Evolutionary conservation across 2,113 vertebrate species (phyloP).

Genomic region (Collichthys lucidus): DNA sequence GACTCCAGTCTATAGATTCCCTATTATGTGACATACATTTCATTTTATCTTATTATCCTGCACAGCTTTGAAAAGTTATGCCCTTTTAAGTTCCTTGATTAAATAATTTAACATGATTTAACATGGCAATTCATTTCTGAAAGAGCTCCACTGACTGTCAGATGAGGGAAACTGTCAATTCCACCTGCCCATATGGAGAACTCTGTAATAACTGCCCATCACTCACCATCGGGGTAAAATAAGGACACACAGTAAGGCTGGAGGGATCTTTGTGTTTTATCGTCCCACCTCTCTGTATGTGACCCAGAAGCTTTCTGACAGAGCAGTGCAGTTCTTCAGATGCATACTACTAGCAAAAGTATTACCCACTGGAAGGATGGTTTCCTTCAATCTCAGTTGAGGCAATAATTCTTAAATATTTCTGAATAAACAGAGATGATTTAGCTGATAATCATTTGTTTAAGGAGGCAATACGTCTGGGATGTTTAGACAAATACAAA

Average conservation of each 20-base stretch:
- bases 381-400: neutral
- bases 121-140: slow-evolving; percentile 56
- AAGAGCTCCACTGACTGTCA: slow-evolving; percentile 31
- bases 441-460: neutral
- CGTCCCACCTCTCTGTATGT: slow-evolving; percentile 3
- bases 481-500: neutral
- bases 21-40: slow-evolving; percentile 52
- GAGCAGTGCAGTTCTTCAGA: neutral
- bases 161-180: slow-evolving; percentile 49
- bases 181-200: slow-evolving; percentile 41
- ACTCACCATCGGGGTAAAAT: slow-evolving; percentile 43
- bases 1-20: slow-evolving; percentile 25
- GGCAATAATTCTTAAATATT: neutral
- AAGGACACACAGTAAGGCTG: slow-evolving; percentile 28
- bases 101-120: slow-evolving; percentile 68
- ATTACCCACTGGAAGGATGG: neutral
- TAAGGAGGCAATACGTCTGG: neutral
- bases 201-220: slow-evolving; percentile 41
- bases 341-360: slow-evolving; percentile 7
- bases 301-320: slow-evolving; percentile 23
- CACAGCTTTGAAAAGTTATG: slow-evolving; percentile 38
- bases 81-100: slow-evolving; percentile 39
- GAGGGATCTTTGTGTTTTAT: slow-evolving; percentile 50
- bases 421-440: neutral
- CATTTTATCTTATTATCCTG: slow-evolving; percentile 43